These are phyloP conservation scores for Zaprionus nigranus DNA, from an alignment of 1,140 invertebrate genomes.

Conservation along the genomic window DNA sequence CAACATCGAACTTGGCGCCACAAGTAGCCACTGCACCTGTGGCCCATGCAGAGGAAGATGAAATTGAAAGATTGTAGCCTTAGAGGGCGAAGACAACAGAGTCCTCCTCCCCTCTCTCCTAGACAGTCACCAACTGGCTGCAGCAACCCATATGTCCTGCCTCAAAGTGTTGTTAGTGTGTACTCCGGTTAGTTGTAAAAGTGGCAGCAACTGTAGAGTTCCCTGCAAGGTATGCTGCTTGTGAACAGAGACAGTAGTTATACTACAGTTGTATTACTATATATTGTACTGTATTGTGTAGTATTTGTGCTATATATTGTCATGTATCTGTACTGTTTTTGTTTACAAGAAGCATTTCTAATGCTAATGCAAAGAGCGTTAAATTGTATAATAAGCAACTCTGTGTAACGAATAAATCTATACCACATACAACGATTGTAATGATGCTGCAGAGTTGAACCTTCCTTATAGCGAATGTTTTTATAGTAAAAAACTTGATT, in stretches of 20 bases:
- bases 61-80: conserved; percentile 69
- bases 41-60: conserved; percentile 4
- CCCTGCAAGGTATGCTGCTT: not conserved
- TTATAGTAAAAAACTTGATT: not conserved
- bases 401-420: conserved; percentile 5
- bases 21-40: not conserved
- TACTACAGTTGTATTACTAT: no score
- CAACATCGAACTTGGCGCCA: conserved; percentile 12
- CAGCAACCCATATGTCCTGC: not conserved
- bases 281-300: no score
- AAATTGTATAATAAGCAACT: not conserved
- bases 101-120: no score
- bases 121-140: not conserved
- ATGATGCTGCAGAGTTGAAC: not conserved
- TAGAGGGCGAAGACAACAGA: no score
- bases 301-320: no score
- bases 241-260: no score
- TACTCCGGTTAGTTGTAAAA: conserved; percentile 16
- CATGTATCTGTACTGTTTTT: no score
- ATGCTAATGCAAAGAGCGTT: no score
- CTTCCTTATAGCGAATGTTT: not conserved
- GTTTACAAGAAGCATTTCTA: no score
- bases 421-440: no score
- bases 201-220: not conserved
- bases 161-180: not conserved